These are phyloP conservation scores for Opisthograptis luteolata DNA, from an alignment of 2,888 invertebrate genomes.

Conservation along the genomic window DNA sequence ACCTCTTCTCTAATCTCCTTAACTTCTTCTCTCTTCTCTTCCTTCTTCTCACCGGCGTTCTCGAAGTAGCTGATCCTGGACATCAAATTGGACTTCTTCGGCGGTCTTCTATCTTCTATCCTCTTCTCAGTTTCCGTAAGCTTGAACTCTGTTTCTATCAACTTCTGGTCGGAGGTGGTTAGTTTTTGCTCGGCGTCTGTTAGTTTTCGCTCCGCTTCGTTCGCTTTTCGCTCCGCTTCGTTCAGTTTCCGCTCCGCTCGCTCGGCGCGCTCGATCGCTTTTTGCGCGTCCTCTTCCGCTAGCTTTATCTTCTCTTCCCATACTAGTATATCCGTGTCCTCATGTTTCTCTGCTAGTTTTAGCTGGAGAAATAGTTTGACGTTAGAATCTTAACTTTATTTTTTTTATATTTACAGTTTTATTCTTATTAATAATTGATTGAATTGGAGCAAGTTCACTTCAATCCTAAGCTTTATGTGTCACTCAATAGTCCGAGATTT, in stretches of 20 bases:
- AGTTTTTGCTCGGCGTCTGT: constrained; percentile 20
- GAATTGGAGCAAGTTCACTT: too few relatives aligned
- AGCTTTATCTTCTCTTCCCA: constrained; percentile 88
- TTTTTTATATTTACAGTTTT: too few relatives aligned
- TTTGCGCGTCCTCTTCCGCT: constrained; percentile 87
- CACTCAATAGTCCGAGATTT: too few relatives aligned
- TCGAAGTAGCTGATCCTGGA: constrained; percentile 75
- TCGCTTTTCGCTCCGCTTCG: constrained; percentile 25
- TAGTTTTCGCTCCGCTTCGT: constrained; percentile 8
- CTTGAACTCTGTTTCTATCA: constrained; percentile 22
- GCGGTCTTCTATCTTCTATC: constrained; percentile 35
- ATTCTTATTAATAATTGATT: too few relatives aligned
- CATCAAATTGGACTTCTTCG: constrained; percentile 57
- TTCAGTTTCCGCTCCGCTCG: constrained; percentile 59
- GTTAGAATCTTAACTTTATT: too few relatives aligned
- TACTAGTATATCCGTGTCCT: constrained; percentile 87
- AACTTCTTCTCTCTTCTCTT: constrained; percentile 31
- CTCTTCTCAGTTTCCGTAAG: constrained; percentile 44
- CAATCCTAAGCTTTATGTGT: too few relatives aligned
- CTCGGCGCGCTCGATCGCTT: constrained; percentile 85
- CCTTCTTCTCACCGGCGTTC: constrained; percentile 52
- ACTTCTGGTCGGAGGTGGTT: constrained; percentile 7
- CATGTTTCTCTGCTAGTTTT: constrained; percentile 87
- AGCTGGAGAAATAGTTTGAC: too few relatives aligned
- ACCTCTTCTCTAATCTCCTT: constrained; percentile 35